phyloP scores from a whole-genome alignment of 1,140 invertebrate species.

The Nomia melanderi region DNA sequence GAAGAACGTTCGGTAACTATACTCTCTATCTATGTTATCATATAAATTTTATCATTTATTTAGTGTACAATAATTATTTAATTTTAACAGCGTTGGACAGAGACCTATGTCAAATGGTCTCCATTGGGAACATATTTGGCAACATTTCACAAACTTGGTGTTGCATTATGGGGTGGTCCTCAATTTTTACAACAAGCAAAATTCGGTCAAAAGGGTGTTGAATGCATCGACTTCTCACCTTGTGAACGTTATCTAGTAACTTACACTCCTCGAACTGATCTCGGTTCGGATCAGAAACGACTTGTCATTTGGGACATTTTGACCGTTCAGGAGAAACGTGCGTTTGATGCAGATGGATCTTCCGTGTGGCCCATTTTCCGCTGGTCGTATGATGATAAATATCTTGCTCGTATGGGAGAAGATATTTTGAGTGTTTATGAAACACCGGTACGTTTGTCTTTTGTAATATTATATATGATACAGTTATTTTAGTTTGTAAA shows the following conservation, averaged over 20 bases:
- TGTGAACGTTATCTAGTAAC: slow-evolving; percentile 98
- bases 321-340: slow-evolving; percentile 95
- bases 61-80: not conserved
- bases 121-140: slow-evolving; percentile 97
- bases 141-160: slow-evolving; percentile 97
- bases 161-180: slow-evolving; percentile 98
- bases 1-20: slow-evolving; percentile 90
- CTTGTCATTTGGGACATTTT: slow-evolving; percentile 97
- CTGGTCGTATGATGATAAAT: slow-evolving; percentile 98
- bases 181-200: slow-evolving; percentile 95
- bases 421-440: slow-evolving; percentile 96
- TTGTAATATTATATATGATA: slow-evolving; percentile 13
- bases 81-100: slow-evolving; percentile 90
- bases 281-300: slow-evolving; percentile 85
- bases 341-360: slow-evolving; percentile 92
- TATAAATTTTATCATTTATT: not conserved
- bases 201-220: slow-evolving; percentile 94
- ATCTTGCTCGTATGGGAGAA: slow-evolving; percentile 94
- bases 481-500: not conserved
- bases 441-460: slow-evolving; percentile 86
- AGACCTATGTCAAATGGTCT: slow-evolving; percentile 98
- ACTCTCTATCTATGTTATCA: not conserved
- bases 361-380: slow-evolving; percentile 96
- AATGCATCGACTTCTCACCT: slow-evolving; percentile 98
- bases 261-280: slow-evolving; percentile 90